Evolutionary conservation across 2,113 vertebrate genomes (phyloP).

Genomic region (Nicator chloris): DNA sequence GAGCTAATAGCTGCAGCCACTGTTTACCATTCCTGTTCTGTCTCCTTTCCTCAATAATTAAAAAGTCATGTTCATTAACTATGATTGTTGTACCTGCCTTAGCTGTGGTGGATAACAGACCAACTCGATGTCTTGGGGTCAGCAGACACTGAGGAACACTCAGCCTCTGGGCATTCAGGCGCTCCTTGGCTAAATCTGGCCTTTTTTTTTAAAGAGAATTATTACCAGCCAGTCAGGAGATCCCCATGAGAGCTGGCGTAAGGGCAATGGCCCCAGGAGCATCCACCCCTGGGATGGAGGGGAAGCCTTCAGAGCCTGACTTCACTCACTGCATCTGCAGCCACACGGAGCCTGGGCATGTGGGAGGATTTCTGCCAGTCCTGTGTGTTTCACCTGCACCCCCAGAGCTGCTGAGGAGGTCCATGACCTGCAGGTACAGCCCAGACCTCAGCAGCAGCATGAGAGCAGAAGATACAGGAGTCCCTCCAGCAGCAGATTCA

Average conservation of each 20-base stretch:
- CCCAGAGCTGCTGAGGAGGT: neutral
- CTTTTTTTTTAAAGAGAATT: neutral
- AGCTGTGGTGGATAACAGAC: neutral
- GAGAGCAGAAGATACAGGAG: neutral
- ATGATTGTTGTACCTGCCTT: neutral
- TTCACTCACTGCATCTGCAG: neutral
- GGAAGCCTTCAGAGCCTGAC: neutral
- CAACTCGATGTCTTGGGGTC: neutral
- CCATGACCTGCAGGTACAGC: neutral
- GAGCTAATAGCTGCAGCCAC: neutral
- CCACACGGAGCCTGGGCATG: neutral
- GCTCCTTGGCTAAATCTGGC: neutral
- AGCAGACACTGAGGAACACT: neutral
- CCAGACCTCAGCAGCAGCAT: neutral
- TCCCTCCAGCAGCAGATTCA: neutral
- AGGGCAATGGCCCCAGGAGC: neutral
- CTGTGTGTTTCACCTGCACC: neutral
- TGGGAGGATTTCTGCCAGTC: neutral
- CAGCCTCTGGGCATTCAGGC: neutral
- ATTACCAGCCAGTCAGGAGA: neutral
- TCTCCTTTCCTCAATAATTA: neutral
- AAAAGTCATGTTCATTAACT: neutral
- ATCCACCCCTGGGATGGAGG: rapidly evolving
- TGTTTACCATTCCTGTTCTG: neutral
- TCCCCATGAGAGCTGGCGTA: neutral